A percentile compares a stretch with the other conserved stretches of the same genome.
phyloP scores from a whole-genome alignment of 2,797 vertebrate genomes.

The Rhinatrema bivittatum region DNA sequence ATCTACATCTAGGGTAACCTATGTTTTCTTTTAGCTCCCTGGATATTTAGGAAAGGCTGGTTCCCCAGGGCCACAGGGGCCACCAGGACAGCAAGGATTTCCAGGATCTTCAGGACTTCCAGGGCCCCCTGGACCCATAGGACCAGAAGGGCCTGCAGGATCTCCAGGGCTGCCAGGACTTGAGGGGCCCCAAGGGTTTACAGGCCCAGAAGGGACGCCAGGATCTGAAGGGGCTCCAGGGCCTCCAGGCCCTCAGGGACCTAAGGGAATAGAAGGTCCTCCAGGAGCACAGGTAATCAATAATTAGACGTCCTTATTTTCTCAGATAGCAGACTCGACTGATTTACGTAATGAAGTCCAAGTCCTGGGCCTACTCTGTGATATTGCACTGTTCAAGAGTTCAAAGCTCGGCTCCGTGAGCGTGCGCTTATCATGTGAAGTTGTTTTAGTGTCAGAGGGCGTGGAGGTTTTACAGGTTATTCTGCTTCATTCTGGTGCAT shows the following conservation, averaged over 20 bases:
- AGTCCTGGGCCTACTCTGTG: not conserved
- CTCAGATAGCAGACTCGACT: not conserved
- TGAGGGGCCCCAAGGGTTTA: not conserved
- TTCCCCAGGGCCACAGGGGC: slow-evolving; percentile 26
- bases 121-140: slow-evolving; percentile 24
- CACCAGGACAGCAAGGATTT: slow-evolving; percentile 12
- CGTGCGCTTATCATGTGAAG: no score
- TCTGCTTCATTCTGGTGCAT: no score
- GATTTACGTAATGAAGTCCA: slow-evolving; percentile 5
- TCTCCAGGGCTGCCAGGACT: slow-evolving; percentile 25
- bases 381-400: no score
- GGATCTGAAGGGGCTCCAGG: slow-evolving; percentile 39
- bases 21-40: not conserved
- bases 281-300: slow-evolving; percentile 23
- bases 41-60: slow-evolving; percentile 23
- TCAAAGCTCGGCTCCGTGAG: no score
- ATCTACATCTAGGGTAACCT: no score
- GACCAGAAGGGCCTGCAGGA: slow-evolving; percentile 14
- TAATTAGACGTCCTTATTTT: slow-evolving; percentile 18
- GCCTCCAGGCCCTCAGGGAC: slow-evolving; percentile 18
- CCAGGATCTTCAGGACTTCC: slow-evolving; percentile 11
- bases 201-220: slow-evolving; percentile 15
- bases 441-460: no score
- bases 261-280: slow-evolving; percentile 19
- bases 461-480: not conserved